These are phyloP conservation scores for Megamerina dolium DNA, from an alignment of 2,888 invertebrate species.

Conservation along the genomic window DNA sequence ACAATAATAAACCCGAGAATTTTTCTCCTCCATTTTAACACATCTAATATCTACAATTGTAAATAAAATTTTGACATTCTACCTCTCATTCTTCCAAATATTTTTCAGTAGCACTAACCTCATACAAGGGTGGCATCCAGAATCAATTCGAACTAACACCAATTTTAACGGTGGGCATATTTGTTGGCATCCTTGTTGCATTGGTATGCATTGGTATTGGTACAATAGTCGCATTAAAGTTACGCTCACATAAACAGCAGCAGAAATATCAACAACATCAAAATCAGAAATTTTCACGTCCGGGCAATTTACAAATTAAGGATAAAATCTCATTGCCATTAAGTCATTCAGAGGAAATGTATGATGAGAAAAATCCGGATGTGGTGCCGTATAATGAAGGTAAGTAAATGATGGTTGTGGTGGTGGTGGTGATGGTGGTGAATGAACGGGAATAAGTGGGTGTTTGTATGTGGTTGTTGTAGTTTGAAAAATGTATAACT, in stretches of 20 bases:
- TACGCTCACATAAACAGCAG: constrained; percentile 47
- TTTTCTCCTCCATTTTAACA: neutral
- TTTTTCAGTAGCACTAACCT: constrained; percentile 44
- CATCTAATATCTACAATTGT: too few species aligned
- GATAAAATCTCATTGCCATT: constrained; percentile 64
- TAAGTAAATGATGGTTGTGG: constrained; percentile 42
- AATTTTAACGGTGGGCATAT: constrained; percentile 51
- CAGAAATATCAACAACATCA: constrained; percentile 47
- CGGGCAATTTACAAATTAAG: constrained; percentile 57
- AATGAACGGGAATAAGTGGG: neutral
- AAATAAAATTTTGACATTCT: too few species aligned
- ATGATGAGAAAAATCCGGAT: constrained; percentile 85
- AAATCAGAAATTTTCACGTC: constrained; percentile 54
- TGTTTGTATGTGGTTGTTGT: neutral
- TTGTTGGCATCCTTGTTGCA: constrained; percentile 49
- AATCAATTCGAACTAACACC: constrained; percentile 55
- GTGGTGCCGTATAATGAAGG: constrained; percentile 84
- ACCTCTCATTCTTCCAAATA: neutral
- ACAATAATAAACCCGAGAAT: too few species aligned
- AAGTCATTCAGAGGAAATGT: constrained; percentile 63
- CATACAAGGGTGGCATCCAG: constrained; percentile 51
- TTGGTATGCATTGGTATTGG: constrained; percentile 49
- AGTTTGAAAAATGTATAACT: neutral
- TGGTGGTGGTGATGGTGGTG: neutral
- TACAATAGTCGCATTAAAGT: constrained; percentile 47